Conservation (phyloP, 2,888 invertebrate genomes). For the Oegoconia quadripuncta region DNA sequence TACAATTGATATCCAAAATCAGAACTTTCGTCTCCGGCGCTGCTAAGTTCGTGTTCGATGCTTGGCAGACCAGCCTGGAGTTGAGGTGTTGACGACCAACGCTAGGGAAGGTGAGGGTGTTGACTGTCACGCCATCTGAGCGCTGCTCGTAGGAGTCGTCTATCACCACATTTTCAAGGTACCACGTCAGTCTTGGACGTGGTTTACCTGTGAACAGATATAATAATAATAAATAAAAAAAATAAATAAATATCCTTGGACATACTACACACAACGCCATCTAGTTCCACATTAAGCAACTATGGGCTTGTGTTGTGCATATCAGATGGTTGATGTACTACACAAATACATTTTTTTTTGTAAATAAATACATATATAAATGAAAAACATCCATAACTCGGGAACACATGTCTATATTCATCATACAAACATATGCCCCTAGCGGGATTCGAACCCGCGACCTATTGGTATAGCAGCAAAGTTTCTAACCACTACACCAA, state of each 20-base stretch:
- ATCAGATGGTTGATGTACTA: too few species aligned
- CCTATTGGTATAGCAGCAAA: too few species aligned
- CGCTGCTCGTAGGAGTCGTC: constrained; percentile 89
- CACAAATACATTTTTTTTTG: too few species aligned
- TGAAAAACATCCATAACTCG: too few species aligned
- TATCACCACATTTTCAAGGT: constrained; percentile 89
- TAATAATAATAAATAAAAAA: background rate
- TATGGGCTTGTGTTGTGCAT: too few species aligned
- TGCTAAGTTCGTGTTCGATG: constrained; percentile 91
- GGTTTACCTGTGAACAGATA: constrained; percentile 84
- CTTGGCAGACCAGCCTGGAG: constrained; percentile 91
- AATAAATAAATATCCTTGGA: background rate
- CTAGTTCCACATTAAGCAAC: too few species aligned
- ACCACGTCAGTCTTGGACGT: constrained; percentile 89
- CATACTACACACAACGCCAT: too few species aligned
- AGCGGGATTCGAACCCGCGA: too few species aligned
- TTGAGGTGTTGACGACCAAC: constrained; percentile 91
- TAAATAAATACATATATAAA: too few species aligned
- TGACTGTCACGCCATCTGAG: constrained; percentile 84
- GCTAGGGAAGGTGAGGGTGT: constrained; percentile 88
- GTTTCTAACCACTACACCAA: too few species aligned
- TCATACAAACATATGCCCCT: too few species aligned
- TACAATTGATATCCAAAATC: constrained; percentile 91
- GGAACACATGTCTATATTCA: too few species aligned
- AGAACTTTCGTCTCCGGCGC: constrained; percentile 88